Evolutionary conservation across 1,140 invertebrate species (phyloP).

Genomic region (Bombus sylvicola): DNA sequence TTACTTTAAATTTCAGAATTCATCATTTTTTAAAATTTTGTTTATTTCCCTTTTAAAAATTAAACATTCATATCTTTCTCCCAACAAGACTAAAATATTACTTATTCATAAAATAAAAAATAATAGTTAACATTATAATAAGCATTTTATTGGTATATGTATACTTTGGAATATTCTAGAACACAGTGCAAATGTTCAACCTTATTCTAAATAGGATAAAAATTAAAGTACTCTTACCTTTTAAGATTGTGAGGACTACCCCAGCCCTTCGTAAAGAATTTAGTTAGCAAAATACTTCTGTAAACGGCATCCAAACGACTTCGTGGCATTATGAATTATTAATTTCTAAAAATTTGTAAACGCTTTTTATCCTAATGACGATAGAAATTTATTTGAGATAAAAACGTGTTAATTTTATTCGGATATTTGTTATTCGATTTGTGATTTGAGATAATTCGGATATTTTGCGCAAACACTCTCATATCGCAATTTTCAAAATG

Average conservation of each 20-base stretch:
- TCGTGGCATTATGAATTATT: slow-evolving; percentile 84
- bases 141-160: neutral
- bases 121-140: neutral
- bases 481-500: slow-evolving; percentile 17
- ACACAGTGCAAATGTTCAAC: neutral
- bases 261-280: slow-evolving; percentile 98
- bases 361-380: neutral
- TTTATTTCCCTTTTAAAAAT: neutral
- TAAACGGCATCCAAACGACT: slow-evolving; percentile 95
- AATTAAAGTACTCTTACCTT: slow-evolving; percentile 85
- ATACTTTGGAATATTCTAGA: neutral
- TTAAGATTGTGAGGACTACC: slow-evolving; percentile 95
- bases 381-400: neutral
- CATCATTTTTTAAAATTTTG: neutral
- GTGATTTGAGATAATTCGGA: neutral
- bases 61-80: neutral
- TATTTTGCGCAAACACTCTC: neutral
- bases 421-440: neutral
- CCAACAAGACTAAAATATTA: neutral
- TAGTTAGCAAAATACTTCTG: slow-evolving; percentile 93
- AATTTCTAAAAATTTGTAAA: neutral
- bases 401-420: neutral
- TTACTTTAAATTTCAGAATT: neutral
- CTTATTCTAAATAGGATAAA: neutral
- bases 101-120: neutral